phyloP scores from a whole-genome alignment of 2,888 invertebrate genomes.

The Cryptocephalus primarius region DNA sequence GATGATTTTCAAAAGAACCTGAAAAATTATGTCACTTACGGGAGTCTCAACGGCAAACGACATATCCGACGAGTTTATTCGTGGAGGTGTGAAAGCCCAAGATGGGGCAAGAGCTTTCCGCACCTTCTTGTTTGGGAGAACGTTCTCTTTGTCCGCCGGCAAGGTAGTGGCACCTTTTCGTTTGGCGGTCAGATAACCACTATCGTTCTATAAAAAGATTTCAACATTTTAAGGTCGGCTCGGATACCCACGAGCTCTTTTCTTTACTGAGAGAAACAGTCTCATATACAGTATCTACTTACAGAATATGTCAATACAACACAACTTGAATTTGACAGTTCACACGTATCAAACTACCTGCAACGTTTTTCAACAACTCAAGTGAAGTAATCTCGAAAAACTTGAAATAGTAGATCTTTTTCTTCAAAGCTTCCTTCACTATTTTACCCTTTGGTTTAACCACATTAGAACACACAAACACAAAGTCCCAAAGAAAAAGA shows the following conservation, averaged over 20 bases:
- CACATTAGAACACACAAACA: conserved; percentile 5
- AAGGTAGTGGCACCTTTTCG: conserved; percentile 32
- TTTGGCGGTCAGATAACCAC: conserved; percentile 44
- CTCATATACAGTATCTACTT: too few relatives aligned
- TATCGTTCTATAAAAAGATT: conserved; percentile 41
- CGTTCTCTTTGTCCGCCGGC: conserved; percentile 54
- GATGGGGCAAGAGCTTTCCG: conserved; percentile 70
- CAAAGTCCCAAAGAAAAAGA: not conserved
- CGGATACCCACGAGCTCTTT: too few relatives aligned
- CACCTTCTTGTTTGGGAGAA: conserved; percentile 59
- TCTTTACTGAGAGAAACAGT: too few relatives aligned
- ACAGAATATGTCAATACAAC: too few relatives aligned
- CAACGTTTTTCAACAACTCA: too few relatives aligned
- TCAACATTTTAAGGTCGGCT: not conserved
- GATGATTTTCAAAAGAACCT: too few relatives aligned
- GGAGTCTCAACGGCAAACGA: conserved; percentile 69
- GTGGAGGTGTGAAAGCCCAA: conserved; percentile 47
- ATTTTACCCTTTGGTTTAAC: conserved; percentile 10
- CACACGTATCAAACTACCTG: too few relatives aligned
- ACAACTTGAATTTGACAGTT: too few relatives aligned
- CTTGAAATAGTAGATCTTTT: too few relatives aligned
- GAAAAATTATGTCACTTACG: conserved; percentile 38
- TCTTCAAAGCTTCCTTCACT: too few relatives aligned
- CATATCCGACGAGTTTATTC: conserved; percentile 42
- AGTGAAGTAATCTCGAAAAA: too few relatives aligned